Conservation (phyloP, 2,888 invertebrate genomes). For the Drosophila maculinotata region DNA sequence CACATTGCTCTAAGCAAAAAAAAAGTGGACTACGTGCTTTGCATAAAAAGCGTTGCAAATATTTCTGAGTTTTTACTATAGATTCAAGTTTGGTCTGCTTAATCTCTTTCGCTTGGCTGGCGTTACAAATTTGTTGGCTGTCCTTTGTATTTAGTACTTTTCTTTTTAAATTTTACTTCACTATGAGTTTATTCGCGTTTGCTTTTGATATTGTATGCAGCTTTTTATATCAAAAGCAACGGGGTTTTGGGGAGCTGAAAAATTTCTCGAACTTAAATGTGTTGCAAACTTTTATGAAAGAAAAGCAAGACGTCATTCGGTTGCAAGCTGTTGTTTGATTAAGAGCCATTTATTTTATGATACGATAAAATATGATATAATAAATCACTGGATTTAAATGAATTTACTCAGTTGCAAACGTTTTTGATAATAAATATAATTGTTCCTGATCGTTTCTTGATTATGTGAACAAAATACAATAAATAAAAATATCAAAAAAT, state of each 20-base stretch:
- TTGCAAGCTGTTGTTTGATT: too few relatives aligned
- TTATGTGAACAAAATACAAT: too few relatives aligned
- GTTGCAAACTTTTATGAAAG: too few relatives aligned
- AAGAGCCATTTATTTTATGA: too few relatives aligned
- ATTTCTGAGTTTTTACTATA: constrained; percentile 6
- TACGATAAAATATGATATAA: too few relatives aligned
- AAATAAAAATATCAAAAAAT: too few relatives aligned
- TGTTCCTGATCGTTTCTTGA: too few relatives aligned
- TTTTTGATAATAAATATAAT: too few relatives aligned
- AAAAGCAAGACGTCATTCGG: too few relatives aligned
- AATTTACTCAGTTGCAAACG: too few relatives aligned
- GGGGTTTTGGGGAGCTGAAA: not conserved
- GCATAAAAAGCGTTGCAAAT: constrained; percentile 52
- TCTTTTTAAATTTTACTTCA: constrained; percentile 5
- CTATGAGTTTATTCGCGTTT: not conserved
- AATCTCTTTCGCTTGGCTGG: constrained; percentile 65
- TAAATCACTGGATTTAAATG: too few relatives aligned
- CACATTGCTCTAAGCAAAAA: constrained; percentile 4
- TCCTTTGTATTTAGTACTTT: constrained; percentile 26
- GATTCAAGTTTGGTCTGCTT: constrained; percentile 35
- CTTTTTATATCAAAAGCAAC: not conserved
- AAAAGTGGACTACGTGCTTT: constrained; percentile 63
- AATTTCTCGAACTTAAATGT: not conserved
- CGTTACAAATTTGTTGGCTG: constrained; percentile 59
- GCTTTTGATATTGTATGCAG: not conserved